phyloP scores from a whole-genome alignment of 2,113 vertebrate genomes.

The Girardinichthys multiradiatus region DNA sequence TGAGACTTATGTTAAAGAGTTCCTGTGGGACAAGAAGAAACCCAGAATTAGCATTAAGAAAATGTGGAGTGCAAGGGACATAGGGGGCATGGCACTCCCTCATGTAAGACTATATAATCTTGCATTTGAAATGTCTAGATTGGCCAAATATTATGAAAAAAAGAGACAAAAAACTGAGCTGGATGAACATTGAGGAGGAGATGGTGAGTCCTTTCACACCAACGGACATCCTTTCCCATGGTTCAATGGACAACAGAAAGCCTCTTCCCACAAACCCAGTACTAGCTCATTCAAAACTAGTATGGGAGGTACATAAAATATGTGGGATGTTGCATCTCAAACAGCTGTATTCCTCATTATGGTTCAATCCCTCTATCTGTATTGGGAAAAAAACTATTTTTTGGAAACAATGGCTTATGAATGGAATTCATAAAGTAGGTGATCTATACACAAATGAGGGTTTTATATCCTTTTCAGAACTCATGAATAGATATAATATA shows the following conservation, averaged over 20 bases:
- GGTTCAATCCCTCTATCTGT: not conserved
- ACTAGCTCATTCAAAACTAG: not conserved
- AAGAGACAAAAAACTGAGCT: too few species aligned
- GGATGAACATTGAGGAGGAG: too few species aligned
- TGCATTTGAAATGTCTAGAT: constrained; percentile 1
- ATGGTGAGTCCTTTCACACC: not conserved
- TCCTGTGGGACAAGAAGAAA: too few species aligned
- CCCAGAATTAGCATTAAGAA: too few species aligned
- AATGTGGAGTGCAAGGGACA: too few species aligned
- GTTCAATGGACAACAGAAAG: not conserved
- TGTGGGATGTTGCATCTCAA: not conserved
- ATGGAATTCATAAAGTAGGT: too few species aligned
- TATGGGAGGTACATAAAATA: not conserved
- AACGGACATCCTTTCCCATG: not conserved
- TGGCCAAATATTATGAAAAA: too few species aligned
- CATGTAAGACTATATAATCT: not conserved
- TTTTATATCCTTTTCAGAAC: too few species aligned
- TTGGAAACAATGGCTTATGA: not conserved
- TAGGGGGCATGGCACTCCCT: not conserved
- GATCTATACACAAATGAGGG: too few species aligned
- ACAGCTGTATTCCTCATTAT: not conserved
- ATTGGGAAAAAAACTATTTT: not conserved
- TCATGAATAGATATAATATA: too few species aligned
- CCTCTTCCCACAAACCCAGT: not conserved
- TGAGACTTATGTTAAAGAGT: too few species aligned